Percentiles rank a stretch among this genome's conserved stretches.
Conservation (phyloP, 2,113 vertebrate species). For the Dicentrarchus labrax region DNA sequence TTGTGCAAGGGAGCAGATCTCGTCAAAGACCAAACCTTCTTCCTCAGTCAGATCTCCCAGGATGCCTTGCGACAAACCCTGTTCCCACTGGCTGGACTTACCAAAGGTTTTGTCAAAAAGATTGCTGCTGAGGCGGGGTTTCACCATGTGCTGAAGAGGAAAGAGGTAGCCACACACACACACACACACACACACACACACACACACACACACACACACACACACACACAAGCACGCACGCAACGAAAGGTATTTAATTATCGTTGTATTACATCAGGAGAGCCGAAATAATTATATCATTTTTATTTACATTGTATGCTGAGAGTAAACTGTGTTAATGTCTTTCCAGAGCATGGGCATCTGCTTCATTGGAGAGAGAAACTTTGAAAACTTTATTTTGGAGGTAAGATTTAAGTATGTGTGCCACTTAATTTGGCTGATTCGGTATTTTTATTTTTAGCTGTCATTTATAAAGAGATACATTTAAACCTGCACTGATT, state of each 20-base stretch:
- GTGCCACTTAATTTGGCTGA: neutral
- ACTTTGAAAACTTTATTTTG: slow-evolving; percentile 95
- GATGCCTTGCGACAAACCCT: slow-evolving; percentile 90
- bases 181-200: neutral
- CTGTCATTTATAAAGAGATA: neutral
- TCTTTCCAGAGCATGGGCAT: slow-evolving; percentile 94
- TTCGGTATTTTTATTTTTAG: neutral
- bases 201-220: neutral
- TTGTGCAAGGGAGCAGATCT: slow-evolving; percentile 91
- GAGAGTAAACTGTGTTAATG: neutral
- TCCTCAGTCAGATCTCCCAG: slow-evolving; percentile 96
- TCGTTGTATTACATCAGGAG: neutral
- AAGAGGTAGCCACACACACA: slow-evolving; percentile 86
- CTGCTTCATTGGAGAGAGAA: slow-evolving; percentile 95
- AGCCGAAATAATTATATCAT: neutral
- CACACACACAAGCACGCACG: neutral
- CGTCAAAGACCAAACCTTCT: slow-evolving; percentile 97
- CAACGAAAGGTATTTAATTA: too few relatives aligned
- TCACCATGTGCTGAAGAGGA: slow-evolving; percentile 93
- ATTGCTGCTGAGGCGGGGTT: slow-evolving; percentile 92
- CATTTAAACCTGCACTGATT: neutral
- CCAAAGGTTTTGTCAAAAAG: slow-evolving; percentile 94
- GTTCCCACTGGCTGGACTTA: slow-evolving; percentile 95
- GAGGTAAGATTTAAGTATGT: slow-evolving; percentile 83
- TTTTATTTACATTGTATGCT: neutral